These are phyloP conservation scores for Chrysolina oricalcia DNA, from an alignment of 2,888 invertebrate species.

Conservation along the genomic window DNA sequence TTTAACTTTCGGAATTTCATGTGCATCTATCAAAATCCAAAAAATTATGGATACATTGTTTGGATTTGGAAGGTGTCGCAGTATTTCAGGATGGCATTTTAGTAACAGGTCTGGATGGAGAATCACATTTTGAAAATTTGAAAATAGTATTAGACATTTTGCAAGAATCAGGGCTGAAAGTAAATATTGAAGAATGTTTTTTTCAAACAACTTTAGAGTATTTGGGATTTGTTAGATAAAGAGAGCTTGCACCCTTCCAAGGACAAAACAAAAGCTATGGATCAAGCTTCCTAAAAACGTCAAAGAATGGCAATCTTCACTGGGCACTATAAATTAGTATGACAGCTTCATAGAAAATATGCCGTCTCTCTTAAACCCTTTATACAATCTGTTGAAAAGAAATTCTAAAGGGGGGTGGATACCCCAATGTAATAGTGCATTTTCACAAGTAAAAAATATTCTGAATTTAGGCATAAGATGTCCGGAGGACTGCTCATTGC, in stretches of 20 bases:
- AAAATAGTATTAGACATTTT: neutral
- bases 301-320: neutral
- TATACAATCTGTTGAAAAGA: neutral
- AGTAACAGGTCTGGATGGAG: neutral
- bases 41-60: neutral
- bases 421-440: too few relatives aligned
- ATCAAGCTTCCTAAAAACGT: neutral
- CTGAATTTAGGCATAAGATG: too few relatives aligned
- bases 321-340: neutral
- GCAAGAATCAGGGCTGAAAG: neutral
- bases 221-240: constrained; percentile 2
- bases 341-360: neutral
- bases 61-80: neutral
- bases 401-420: neutral
- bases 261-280: neutral
- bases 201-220: neutral
- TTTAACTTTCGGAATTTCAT: constrained; percentile 12
- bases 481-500: too few relatives aligned
- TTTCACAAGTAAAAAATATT: neutral
- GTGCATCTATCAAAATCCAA: neutral
- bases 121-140: neutral
- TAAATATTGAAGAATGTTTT: constrained; percentile 7
- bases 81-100: constrained; percentile 7
- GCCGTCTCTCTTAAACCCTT: neutral
- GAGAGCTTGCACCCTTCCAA: neutral